Base-by-base conservation (phyloP, 2,797 vertebrate genomes). In the Chrosomus eos region DNA sequence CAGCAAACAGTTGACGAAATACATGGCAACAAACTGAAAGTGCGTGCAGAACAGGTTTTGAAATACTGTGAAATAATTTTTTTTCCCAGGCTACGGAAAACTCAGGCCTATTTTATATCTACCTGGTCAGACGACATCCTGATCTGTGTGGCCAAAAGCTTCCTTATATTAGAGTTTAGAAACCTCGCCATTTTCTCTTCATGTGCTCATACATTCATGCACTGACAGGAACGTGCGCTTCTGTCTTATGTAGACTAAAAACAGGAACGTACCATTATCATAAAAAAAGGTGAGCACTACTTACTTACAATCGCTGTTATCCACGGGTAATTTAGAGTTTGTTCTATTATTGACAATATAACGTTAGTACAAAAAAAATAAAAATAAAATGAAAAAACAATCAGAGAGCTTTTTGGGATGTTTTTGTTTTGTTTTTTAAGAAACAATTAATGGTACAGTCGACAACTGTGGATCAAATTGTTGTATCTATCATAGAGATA, bases 121-220 rank as follows among this genome's bases (percentile, higher is more conserved):
- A 96, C 95, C 95, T 96, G 95, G 33, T 95, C 95, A 62, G 95
- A 95, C 9, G 86, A 86, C 94, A 93, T 94, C 85, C 95, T 93
- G 16, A 92, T 91, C 88, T 95, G 94, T 64, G 88, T 88, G 75
- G 62, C 58, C 51, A 95, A n/a, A 75, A 88, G 91, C 55, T 86
- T 91, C 87, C 92, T 90, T 2, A 94, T 33, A 73, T 83, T 87
- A 26, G 88, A 88, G 5, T 89, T 82, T 2, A 95, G 84, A 67
- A 94, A 55, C 28, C 90, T 85, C 4, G 92, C 84, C 95, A 95
- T 95, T 36, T 1, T 5, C 2, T 55, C 1, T 16, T 53, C 55
- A 7, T n/a, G 2, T 38, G 26, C 7, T 72, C 40, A 80, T 1
- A 6, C 66, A 48, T 48, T 48, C 45, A 9, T 45, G n/a, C 0